phyloP scores from a whole-genome alignment of 1,140 invertebrate species.

The Drosophila orena region DNA sequence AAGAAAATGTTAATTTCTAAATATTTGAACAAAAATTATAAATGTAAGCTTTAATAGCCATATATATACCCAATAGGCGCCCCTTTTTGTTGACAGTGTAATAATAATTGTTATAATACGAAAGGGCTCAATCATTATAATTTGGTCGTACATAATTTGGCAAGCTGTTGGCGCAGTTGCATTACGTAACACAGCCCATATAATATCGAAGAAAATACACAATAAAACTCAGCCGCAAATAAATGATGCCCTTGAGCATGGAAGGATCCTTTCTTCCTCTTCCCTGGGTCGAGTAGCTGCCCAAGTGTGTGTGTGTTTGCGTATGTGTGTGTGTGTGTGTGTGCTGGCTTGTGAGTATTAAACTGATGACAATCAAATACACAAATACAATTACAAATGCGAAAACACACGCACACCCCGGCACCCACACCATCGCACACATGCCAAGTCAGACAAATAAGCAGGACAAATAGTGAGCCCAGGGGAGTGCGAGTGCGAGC shows the following conservation, averaged over 20 bases:
- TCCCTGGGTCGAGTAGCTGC: constrained; percentile 19
- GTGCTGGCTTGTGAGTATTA: constrained; percentile 56
- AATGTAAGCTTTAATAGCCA: too few species aligned
- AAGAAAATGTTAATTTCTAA: background rate
- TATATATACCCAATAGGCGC: too few species aligned
- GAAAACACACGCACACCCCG: constrained; percentile 49
- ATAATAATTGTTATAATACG: constrained; percentile 56
- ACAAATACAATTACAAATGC: constrained; percentile 82
- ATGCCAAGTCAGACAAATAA: constrained; percentile 72
- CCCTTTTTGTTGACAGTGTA: constrained; percentile 18
- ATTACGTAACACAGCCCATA: constrained; percentile 43
- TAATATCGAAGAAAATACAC: constrained; percentile 80
- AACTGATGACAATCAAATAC: constrained; percentile 81
- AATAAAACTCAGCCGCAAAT: constrained; percentile 80
- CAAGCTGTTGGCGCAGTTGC: constrained; percentile 67
- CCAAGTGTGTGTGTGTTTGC: constrained; percentile 4
- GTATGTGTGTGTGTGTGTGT: constrained; percentile 1
- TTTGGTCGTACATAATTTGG: constrained; percentile 55
- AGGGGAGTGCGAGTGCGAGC: background rate
- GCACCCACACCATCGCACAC: constrained; percentile 36
- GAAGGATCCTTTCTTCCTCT: constrained; percentile 31
- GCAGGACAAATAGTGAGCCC: constrained; percentile 64
- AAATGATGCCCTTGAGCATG: constrained; percentile 78
- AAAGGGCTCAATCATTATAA: constrained; percentile 44
- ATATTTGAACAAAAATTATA: background rate